These are phyloP conservation scores for Prunella strophiata DNA, from an alignment of 2,797 vertebrate species.

Conservation along the genomic window DNA sequence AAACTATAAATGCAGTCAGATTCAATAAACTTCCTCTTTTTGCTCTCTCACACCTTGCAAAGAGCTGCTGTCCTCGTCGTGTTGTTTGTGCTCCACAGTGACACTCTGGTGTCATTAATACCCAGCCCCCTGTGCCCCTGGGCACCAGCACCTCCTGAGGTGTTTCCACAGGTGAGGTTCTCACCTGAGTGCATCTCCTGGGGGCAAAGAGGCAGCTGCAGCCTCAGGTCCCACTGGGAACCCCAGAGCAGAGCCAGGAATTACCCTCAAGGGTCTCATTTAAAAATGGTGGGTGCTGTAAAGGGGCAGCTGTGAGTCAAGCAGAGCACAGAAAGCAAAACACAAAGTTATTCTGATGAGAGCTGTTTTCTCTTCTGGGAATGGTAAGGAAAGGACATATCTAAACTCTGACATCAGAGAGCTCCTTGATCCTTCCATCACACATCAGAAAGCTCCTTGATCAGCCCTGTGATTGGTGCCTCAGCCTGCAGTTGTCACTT, in stretches of 20 bases:
- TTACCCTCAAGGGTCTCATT: background rate
- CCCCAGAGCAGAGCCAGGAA: background rate
- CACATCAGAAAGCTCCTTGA: conserved; percentile 45
- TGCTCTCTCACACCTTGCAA: too few relatives aligned
- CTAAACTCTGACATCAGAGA: conserved; percentile 51
- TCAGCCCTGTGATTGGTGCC: conserved; percentile 32
- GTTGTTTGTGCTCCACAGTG: too few relatives aligned
- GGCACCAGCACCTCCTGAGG: background rate
- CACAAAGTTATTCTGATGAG: background rate
- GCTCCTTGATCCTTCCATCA: conserved; percentile 65
- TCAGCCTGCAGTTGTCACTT: background rate
- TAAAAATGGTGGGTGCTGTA: background rate
- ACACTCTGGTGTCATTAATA: background rate
- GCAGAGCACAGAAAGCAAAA: background rate
- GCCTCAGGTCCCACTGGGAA: background rate
- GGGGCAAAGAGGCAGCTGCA: background rate
- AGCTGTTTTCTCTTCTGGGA: conserved; percentile 10
- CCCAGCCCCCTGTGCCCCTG: background rate
- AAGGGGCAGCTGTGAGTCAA: background rate
- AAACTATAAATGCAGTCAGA: too few relatives aligned
- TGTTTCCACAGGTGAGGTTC: background rate
- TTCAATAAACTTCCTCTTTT: too few relatives aligned
- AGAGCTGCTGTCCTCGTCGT: too few relatives aligned
- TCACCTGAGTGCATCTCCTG: background rate
- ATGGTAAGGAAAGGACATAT: background rate